Base-by-base conservation (phyloP, 2,888 invertebrate species). In the Ectemnius cavifrons region DNA sequence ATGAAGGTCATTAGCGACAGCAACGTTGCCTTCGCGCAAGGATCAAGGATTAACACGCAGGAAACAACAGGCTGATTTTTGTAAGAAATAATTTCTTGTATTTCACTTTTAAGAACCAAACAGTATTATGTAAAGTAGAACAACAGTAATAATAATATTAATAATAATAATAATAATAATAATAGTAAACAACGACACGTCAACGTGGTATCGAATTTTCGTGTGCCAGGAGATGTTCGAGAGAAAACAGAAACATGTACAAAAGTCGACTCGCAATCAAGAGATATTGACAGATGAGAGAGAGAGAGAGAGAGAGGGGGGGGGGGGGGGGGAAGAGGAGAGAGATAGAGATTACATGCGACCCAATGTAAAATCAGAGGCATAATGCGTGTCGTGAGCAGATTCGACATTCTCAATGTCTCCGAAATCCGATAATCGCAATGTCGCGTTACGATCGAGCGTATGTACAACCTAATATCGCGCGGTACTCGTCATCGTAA, bases 391-490 rank as follows among this genome's bases (percentile, higher is more conserved):
- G 73, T 76, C 73, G 72, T 75, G 60, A 82, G 72, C 72, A 75
- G 47, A 71, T 60, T 59, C 28, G 67, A 64, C 64, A 73, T 75
- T 71, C 49, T 62, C 52, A 73, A 74, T 72, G 63, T 69, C 67
- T 67, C 58, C 62, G 65, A 63, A 16, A 62, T 62, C 13, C 69
- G 79, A 65, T 77, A 71, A 81, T 74, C 61, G 67, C 71, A 59
- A 49, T 71, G 20, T 65, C 45, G 56, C 73, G 72, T 68, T 77
- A 82, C 78, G 77, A 86, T 88, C 85, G 85, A 87, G 23, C 86
- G 85, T 85, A 87, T 89, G 82, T 87, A 86, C 85, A 89, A 78
- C 64, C 75, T 68, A 79, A 66, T 77, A 73, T 63, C 52, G 60
- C 60, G 64, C 66, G 73, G 73, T 71, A 70, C 71, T 72, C 70